These are phyloP conservation scores for Sterna hirundo DNA, from an alignment of 2,113 vertebrate species.

Conservation along the genomic window DNA sequence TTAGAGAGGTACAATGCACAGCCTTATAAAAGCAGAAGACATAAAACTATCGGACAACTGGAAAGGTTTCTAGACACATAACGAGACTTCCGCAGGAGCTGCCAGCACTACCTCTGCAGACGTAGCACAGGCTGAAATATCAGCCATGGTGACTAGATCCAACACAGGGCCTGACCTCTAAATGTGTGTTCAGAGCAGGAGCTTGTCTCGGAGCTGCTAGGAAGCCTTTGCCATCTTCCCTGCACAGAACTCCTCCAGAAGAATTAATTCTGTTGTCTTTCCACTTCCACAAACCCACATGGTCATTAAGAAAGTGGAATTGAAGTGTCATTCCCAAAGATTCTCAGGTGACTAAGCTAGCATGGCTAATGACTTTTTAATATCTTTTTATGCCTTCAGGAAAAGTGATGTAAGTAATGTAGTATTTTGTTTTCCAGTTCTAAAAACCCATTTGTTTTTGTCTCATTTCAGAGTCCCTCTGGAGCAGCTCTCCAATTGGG, in stretches of 20 bases:
- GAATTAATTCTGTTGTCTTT: conserved; percentile 23
- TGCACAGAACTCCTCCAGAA: not conserved
- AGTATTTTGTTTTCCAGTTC: conserved; percentile 52
- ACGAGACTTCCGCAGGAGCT: fast-evolving
- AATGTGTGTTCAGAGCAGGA: not conserved
- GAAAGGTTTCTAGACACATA: not conserved
- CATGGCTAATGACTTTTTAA: conserved; percentile 47
- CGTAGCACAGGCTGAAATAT: not conserved
- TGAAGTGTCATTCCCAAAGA: conserved; percentile 29
- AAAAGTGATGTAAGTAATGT: conserved; percentile 30
- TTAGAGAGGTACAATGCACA: not conserved
- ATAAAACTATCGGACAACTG: not conserved
- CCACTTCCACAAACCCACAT: not conserved
- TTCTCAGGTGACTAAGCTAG: conserved; percentile 54
- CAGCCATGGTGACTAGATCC: not conserved
- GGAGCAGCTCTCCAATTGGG: not conserved
- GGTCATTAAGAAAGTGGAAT: conserved; percentile 26
- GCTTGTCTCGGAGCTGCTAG: not conserved
- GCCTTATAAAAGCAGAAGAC: not conserved
- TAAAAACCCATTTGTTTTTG: conserved; percentile 35
- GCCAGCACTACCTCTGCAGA: not conserved
- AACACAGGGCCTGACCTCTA: not conserved
- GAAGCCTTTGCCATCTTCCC: not conserved
- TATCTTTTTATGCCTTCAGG: conserved; percentile 32
- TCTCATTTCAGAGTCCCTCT: conserved; percentile 36